Conservation (phyloP, 1,140 invertebrate genomes). For the Mycetomoellerius zeteki region DNA sequence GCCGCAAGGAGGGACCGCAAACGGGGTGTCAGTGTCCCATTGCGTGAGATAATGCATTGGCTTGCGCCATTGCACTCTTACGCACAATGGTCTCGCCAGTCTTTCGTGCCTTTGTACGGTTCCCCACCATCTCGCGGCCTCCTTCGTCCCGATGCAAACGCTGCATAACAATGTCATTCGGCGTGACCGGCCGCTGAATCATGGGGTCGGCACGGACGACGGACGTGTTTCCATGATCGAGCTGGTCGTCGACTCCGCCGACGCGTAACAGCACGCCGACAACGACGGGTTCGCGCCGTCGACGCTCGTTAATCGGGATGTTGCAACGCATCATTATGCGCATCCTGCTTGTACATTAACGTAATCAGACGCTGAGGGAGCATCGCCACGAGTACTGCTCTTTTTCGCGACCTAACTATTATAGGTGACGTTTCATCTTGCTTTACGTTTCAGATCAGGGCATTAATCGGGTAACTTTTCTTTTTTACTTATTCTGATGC, state of each 20-base stretch:
- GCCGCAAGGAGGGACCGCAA: conserved; percentile 78
- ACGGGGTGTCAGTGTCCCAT: conserved; percentile 80
- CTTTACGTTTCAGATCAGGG: background rate
- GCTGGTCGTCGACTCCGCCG: conserved; percentile 61
- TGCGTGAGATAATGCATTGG: conserved; percentile 80
- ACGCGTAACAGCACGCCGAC: conserved; percentile 49
- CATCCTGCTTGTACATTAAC: conserved; percentile 47
- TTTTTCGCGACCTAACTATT: conserved; percentile 23
- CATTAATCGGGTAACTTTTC: background rate
- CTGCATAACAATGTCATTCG: conserved; percentile 75
- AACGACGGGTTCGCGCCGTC: conserved; percentile 36
- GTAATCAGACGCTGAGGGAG: conserved; percentile 30
- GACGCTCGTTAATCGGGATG: conserved; percentile 49
- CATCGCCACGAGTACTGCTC: background rate
- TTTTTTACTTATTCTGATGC: background rate
- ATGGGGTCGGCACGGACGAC: conserved; percentile 45
- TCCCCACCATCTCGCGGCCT: conserved; percentile 52
- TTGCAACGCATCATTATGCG: conserved; percentile 54
- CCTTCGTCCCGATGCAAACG: conserved; percentile 70
- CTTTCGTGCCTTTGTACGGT: conserved; percentile 71
- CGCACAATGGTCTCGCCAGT: conserved; percentile 76
- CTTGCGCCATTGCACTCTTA: conserved; percentile 73
- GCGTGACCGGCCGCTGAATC: conserved; percentile 72
- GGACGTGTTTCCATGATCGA: conserved; percentile 61
- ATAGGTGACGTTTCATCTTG: conserved; percentile 28